Base-by-base conservation (phyloP, 2,113 vertebrate species). In the Pedetes capensis region DNA sequence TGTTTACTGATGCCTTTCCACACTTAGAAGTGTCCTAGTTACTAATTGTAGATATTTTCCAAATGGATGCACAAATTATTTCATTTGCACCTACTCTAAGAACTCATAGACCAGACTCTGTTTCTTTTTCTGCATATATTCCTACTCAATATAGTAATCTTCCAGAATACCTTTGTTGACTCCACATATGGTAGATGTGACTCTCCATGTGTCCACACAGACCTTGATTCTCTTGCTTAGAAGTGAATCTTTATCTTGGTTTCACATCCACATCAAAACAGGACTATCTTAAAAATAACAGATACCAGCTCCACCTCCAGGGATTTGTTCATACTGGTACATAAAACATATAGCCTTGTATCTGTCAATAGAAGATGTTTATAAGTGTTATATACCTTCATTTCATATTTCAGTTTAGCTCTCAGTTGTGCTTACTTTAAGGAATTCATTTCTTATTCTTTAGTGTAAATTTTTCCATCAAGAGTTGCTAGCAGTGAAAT, bases 131-230 rank as follows among this genome's bases (percentile, higher is more conserved):
- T 95, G 20, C 88, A 5, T 61, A 6, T 68, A n/a, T 34, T 63
- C n/a, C 39, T 42, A 5, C 44, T 37, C 17, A 39, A 13, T 7
- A 51, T 20, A 78, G 1, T 59, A 49, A 6, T 59, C 34, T 42
- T 63, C 3, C n/a, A 32, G 27, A 61, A 49, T 22, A 29, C 32
- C 55, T 16, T 11, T 32, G 8, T 27, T 71, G 14, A 23, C 10
- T 23, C 27, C 13, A 5, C 0, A 0, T 6, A 8, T 23, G 6
- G 20, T 7, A 72, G 32, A 13, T 22, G 16, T n/a, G 69, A 76
- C 25, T 39, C 5, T 5, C 49, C 14, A 5, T 37, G 34, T 37
- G 22, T 5, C 64, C 42, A 2, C 32, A 37, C 2, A 22, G 4
- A 63, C 3, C 9, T 51, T 4, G 6, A 4, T 42, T 23, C 51